Evolutionary conservation across 2,113 vertebrate genomes (phyloP), one percentile per base, ranked within the genome.

Genomic region (Choloepus hoffmanni): DNA sequence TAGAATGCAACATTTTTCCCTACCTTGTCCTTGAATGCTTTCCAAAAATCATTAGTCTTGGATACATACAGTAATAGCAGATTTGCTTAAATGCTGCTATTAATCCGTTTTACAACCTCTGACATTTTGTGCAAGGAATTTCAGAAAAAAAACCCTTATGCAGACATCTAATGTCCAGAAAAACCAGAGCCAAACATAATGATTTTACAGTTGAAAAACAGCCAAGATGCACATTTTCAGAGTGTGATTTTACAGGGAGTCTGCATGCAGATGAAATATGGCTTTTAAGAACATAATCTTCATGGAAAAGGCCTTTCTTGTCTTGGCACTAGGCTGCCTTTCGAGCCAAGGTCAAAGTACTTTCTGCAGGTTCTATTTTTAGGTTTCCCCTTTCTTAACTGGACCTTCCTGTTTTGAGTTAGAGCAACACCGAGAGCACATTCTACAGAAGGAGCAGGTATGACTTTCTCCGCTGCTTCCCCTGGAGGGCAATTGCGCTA

Each of bases 181-280:
- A 53, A 87, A 73, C 83, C 83, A 95, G 85, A 93, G 63, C 92
- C 94, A 97, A 98, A 92, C 78, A 85, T 76, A 90, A 90, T 93
- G 89, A 98, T 94, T 96, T 96, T 94, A 82, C 77, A 96, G 89
- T 93, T 95, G 96, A 98, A 87, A 58, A 79, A 74, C 12, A 63
- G 96, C 97, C 96, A 97, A 95, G 60, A 85, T 1, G 58, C 50
- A 74, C 91, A 93, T 97, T 97, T 97, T 97, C 93, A 72, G 89
- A 86, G 45, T 72, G 68, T 83, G 91, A 78, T 96, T 97, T 97
- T 81, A 89, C 91, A n/a, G 89, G 67, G 86, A 95, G 83, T 85
- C 85, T 78, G 84, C 30, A 70, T 87, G 58, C 67, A 87, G 94
- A 97, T 95, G 88, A 96, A 97, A 95, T 82, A 95, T 6, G 36